These are phyloP conservation scores for Ammodytes dubius DNA, from an alignment of 2,113 vertebrate species.

Conservation along the genomic window DNA sequence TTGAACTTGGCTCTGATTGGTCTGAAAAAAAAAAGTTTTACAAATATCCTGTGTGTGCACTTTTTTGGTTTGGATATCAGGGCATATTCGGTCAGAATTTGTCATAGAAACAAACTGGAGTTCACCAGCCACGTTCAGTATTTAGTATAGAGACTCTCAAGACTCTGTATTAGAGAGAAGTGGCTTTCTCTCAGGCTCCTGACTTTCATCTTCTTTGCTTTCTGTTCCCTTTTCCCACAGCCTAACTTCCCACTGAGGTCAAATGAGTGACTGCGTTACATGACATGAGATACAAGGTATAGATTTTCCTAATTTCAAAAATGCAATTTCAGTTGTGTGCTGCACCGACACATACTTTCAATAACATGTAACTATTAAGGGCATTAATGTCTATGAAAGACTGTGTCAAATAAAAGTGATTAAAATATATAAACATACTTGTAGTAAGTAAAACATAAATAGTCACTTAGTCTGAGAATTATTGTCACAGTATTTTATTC, in stretches of 20 bases:
- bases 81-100: slow-evolving; percentile 8
- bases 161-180: too few species aligned
- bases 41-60: background rate
- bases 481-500: too few species aligned
- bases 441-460: too few species aligned
- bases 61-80: background rate
- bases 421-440: too few species aligned
- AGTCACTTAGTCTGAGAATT: too few species aligned
- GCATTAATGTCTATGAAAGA: too few species aligned
- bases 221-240: slow-evolving; percentile 52
- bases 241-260: slow-evolving; percentile 16
- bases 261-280: background rate
- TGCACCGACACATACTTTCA: too few species aligned
- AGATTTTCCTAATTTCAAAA: background rate
- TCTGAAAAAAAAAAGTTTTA: background rate
- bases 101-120: background rate
- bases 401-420: too few species aligned
- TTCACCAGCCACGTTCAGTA: too few species aligned
- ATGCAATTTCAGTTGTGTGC: background rate
- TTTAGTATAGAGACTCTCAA: too few species aligned
- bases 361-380: too few species aligned
- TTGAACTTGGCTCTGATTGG: background rate
- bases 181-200: accelerated
- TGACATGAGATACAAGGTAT: background rate
- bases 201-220: slow-evolving; percentile 1